Evolutionary conservation across 2,113 vertebrate species (phyloP).

Genomic region (Sialia sialis): DNA sequence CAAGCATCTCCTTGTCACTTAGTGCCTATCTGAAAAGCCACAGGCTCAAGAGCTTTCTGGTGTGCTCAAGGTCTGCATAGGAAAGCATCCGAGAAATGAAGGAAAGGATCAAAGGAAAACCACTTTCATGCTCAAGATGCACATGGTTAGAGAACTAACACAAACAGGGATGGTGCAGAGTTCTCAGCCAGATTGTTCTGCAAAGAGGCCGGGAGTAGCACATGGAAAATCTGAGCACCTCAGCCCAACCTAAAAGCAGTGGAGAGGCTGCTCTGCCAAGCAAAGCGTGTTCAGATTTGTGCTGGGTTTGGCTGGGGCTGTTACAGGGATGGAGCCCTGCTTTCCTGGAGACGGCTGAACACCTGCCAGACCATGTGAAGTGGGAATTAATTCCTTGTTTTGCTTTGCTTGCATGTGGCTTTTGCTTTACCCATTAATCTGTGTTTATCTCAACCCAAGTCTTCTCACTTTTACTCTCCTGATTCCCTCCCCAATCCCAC

Average conservation of each 20-base stretch:
- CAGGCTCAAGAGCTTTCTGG: neutral
- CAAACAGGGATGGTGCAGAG: neutral
- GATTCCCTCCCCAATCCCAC: rapidly evolving
- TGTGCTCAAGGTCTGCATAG: neutral
- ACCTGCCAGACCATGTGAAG: neutral
- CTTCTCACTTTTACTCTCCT: neutral
- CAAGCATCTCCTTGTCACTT: neutral
- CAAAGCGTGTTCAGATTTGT: neutral
- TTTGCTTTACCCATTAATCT: neutral
- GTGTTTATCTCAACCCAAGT: neutral
- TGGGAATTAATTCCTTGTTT: neutral
- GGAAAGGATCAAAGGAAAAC: neutral
- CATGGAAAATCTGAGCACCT: neutral
- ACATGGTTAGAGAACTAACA: neutral
- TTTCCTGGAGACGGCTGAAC: neutral
- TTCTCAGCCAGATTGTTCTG: neutral
- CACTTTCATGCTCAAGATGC: neutral
- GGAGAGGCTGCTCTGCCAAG: neutral
- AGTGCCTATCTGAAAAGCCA: neutral
- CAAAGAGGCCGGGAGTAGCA: neutral
- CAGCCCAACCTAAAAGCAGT: neutral
- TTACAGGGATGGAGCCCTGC: neutral
- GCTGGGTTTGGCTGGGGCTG: neutral
- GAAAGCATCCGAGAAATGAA: neutral
- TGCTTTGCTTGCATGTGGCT: neutral